These are phyloP conservation scores for Drosophila suboccidentalis DNA, from an alignment of 2,888 invertebrate genomes.

Conservation along the genomic window DNA sequence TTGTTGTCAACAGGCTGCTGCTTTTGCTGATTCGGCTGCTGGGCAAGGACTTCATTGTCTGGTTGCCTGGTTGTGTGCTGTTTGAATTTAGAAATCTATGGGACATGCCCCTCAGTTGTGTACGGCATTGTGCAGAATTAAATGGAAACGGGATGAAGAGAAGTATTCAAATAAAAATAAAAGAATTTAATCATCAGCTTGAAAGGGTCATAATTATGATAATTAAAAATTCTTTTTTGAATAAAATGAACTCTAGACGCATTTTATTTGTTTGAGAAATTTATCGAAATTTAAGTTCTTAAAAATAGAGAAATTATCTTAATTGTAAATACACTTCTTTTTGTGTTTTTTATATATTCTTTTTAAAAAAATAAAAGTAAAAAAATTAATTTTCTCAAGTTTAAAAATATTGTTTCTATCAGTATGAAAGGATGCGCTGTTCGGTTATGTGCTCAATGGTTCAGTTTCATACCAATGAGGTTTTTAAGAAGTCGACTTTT, in stretches of 20 bases:
- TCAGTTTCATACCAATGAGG: too few species aligned
- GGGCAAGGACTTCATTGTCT: constrained; percentile 70
- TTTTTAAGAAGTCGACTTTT: too few species aligned
- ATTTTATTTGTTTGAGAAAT: too few species aligned
- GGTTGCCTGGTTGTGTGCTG: constrained; percentile 46
- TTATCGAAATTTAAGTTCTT: too few species aligned
- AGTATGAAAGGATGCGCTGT: too few species aligned
- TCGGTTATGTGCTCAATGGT: too few species aligned
- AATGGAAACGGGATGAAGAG: not conserved
- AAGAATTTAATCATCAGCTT: constrained; percentile 18
- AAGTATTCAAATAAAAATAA: constrained; percentile 8
- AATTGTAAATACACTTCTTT: too few species aligned
- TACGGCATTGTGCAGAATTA: constrained; percentile 38
- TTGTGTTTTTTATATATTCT: too few species aligned
- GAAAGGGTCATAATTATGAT: constrained; percentile 5
- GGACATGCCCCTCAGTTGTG: constrained; percentile 46
- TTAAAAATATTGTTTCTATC: too few species aligned
- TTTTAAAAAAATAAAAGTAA: too few species aligned
- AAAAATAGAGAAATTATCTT: too few species aligned
- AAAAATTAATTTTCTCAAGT: too few species aligned
- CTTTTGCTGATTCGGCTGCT: constrained; percentile 61
- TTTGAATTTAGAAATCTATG: constrained; percentile 62
- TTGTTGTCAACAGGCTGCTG: constrained; percentile 71
- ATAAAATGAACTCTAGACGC: not conserved
- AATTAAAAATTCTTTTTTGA: constrained; percentile 4